These are phyloP conservation scores for Danio jaintianensis DNA, from an alignment of 2,797 vertebrate genomes.

Conservation along the genomic window DNA sequence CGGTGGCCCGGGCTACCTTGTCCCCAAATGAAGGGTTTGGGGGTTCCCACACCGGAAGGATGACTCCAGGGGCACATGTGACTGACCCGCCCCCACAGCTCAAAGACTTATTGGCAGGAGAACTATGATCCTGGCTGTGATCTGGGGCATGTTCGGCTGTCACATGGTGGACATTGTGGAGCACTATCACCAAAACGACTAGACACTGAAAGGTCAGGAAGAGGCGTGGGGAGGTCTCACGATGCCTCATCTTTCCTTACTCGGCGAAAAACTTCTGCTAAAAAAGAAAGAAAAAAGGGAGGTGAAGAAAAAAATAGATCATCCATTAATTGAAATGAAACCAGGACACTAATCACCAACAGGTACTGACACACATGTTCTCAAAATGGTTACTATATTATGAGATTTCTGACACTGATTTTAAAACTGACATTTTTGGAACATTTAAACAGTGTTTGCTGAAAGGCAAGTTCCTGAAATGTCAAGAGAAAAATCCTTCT, in stretches of 20 bases:
- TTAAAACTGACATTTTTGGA: background rate
- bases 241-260: constrained; percentile 79
- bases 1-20: constrained; percentile 95
- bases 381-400: constrained; percentile 1
- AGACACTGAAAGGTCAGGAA: constrained; percentile 79
- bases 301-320: constrained; percentile 25
- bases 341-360: constrained; percentile 4
- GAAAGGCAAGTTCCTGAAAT: constrained; percentile 1
- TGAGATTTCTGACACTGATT: background rate
- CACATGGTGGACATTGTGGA: constrained; percentile 76
- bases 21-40: constrained; percentile 94
- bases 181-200: constrained; percentile 76
- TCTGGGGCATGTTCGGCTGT: constrained; percentile 73
- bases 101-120: constrained; percentile 71
- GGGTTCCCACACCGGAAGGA: constrained; percentile 95
- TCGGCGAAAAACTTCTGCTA: constrained; percentile 54
- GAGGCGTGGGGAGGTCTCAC: constrained; percentile 67
- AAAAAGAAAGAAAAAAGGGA: constrained; percentile 53
- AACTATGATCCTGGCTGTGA: constrained; percentile 70
- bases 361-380: background rate
- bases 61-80: constrained; percentile 84
- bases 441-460: constrained; percentile 6
- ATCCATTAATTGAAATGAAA: background rate
- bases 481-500: background rate
- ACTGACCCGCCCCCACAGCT: constrained; percentile 83